These are phyloP conservation scores for Stichopus chloronotus DNA, from an alignment of 35 echinoderm and acorn worm genomes.

Conservation along the genomic window DNA sequence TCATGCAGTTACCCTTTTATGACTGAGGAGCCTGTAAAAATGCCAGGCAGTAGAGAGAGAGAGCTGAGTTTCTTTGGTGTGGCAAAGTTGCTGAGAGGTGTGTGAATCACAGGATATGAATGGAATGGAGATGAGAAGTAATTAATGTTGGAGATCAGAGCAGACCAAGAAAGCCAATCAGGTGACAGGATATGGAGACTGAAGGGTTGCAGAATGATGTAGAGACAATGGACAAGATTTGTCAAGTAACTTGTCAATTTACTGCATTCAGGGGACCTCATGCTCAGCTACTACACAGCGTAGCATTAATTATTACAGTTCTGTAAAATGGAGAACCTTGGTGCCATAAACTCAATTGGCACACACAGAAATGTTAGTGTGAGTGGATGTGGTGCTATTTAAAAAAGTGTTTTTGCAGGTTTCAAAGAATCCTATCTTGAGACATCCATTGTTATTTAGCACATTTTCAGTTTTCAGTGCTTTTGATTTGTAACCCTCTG, in stretches of 20 bases:
- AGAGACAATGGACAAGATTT: background rate
- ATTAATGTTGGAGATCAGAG: slow-evolving; percentile 30
- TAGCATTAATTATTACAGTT: too few species aligned
- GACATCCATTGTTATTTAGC: too few species aligned
- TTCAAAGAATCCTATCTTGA: too few species aligned
- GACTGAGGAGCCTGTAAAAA: background rate
- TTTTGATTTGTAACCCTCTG: too few species aligned
- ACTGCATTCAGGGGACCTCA: too few species aligned
- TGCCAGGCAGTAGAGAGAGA: background rate
- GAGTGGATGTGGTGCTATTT: too few species aligned
- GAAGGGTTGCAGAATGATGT: background rate
- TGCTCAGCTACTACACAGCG: too few species aligned
- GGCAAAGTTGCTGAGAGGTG: slow-evolving; percentile 21
- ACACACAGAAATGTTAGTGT: too few species aligned
- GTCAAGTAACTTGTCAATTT: background rate
- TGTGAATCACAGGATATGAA: slow-evolving; percentile 49
- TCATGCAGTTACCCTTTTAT: background rate
- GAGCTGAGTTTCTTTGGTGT: background rate
- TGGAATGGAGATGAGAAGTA: slow-evolving; percentile 8
- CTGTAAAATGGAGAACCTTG: too few species aligned
- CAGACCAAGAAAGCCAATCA: background rate
- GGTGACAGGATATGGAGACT: background rate
- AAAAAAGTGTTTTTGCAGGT: too few species aligned
- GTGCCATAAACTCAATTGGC: too few species aligned
- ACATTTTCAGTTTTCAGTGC: too few species aligned